These are phyloP conservation scores for Myotis myotis DNA, from an alignment of 2,797 vertebrate genomes.

Conservation along the genomic window DNA sequence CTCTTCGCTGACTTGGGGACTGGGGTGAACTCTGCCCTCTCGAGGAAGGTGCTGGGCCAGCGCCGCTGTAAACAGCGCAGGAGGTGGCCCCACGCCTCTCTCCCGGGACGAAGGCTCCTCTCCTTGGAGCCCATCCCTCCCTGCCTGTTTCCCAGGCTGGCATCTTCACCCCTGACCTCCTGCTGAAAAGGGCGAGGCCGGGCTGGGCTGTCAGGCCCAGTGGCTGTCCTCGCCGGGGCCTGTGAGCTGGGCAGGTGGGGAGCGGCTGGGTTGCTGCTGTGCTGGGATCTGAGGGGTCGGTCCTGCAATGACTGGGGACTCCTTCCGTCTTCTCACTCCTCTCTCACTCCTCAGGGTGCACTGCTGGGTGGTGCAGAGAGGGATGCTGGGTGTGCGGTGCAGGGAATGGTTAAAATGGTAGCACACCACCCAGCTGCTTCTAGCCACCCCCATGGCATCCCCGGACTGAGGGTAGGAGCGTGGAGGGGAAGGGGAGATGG, in stretches of 20 bases:
- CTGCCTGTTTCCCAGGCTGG: slow-evolving; percentile 40
- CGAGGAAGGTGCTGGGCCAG: slow-evolving; percentile 60
- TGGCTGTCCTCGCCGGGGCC: not conserved
- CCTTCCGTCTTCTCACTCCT: not conserved
- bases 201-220: not conserved
- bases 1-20: slow-evolving; percentile 48
- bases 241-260: slow-evolving; percentile 5
- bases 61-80: slow-evolving; percentile 47
- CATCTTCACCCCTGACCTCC: slow-evolving; percentile 51
- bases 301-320: not conserved
- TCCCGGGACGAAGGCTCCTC: not conserved
- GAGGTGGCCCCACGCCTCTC: slow-evolving; percentile 35
- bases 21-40: slow-evolving; percentile 71
- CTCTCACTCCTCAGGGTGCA: not conserved
- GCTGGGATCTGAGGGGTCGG: not conserved
- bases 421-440: not conserved
- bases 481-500: not conserved
- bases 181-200: slow-evolving; percentile 10
- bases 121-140: not conserved
- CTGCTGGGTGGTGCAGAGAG: not conserved
- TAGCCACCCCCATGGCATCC: not conserved
- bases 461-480: not conserved
- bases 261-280: not conserved
- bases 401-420: not conserved
- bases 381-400: not conserved